These are phyloP conservation scores for Antedon bifida DNA, from an alignment of 35 echinoderm and acorn worm genomes.

Conservation along the genomic window DNA sequence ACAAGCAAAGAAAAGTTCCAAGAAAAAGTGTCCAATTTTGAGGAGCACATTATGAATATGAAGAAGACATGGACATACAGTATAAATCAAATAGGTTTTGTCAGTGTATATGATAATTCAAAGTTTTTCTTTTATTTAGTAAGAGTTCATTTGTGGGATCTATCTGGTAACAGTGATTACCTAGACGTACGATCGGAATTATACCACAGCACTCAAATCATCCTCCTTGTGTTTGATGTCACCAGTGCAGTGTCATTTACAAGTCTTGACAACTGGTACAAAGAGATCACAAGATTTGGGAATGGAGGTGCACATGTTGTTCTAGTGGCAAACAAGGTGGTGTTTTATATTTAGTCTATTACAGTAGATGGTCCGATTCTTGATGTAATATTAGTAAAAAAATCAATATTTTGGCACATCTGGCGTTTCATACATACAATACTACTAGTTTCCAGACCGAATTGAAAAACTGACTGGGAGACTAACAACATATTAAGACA, in stretches of 20 bases:
- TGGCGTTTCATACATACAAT: too few species aligned
- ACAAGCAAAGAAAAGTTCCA: background rate
- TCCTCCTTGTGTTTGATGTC: constrained; percentile 67
- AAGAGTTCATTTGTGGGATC: constrained; percentile 79
- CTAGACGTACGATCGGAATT: constrained; percentile 61
- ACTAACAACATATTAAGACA: too few species aligned
- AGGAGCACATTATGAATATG: too few species aligned
- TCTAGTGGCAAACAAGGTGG: constrained; percentile 82
- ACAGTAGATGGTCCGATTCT: too few species aligned
- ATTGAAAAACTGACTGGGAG: too few species aligned
- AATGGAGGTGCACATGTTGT: constrained; percentile 4
- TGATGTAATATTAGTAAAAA: too few species aligned
- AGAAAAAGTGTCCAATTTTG: background rate
- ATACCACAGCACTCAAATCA: constrained; percentile 45
- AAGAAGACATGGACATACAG: too few species aligned
- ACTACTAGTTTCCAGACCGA: too few species aligned
- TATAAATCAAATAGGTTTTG: too few species aligned
- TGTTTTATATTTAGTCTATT: too few species aligned
- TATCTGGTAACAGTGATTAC: constrained; percentile 70
- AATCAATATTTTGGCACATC: too few species aligned
- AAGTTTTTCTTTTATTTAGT: constrained; percentile 20
- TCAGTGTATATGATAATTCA: too few species aligned
- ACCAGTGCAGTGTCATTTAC: constrained; percentile 72
- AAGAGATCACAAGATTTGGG: constrained; percentile 28
- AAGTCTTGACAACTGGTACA: constrained; percentile 65